Base-by-base conservation (phyloP, 2,888 invertebrate species). In the Nasonovia ribisnigri region DNA sequence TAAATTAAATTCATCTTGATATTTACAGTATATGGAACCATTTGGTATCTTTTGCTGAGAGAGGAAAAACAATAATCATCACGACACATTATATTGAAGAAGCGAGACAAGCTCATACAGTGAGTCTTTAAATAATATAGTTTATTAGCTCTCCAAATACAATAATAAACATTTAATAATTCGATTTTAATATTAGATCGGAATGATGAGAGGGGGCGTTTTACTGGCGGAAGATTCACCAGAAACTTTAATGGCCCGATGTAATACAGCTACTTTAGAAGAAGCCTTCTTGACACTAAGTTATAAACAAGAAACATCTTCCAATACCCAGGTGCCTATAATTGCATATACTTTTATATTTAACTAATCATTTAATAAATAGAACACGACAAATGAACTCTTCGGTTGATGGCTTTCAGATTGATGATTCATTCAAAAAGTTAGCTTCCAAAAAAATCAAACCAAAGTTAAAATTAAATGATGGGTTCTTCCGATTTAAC, bases 51-150 rank as follows among this genome's bases (percentile, higher is more conserved):
- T 96, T 98, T 93, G 97, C 98, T 0, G 96, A 96, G 94, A 96
- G 96, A 95, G 96, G 97, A 84, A 97, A 97, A 94, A 97, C 99
- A 16, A 97, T 99, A 93, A 97, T 99, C 94, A 98, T 99, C 94
- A 99, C 99, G 0, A 99, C 99, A 29, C 99, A 99, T 96, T 99
- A 99, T 95, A 98, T 99, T 94, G 99, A 99, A 95, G 99, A 99
- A 96, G 98, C 98, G 3, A 97, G 97, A 95, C 97, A 97, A 95
- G 98, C 98, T 5, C 96, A 98, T 95, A 97, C 96, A 96, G 98
- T 98, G 96, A 96, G 96, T 95, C n/a, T 11, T 46, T 57, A 43
- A 57, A 20, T 29, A 43, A 88, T 57, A 57, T 26, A 42, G 26
- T 51, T 24, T n/a, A 77, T 36, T 51, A 26, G 8, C 10, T 36